These are phyloP conservation scores for Lasioglossum lativentre DNA, from an alignment of 2,888 invertebrate species.

Conservation along the genomic window DNA sequence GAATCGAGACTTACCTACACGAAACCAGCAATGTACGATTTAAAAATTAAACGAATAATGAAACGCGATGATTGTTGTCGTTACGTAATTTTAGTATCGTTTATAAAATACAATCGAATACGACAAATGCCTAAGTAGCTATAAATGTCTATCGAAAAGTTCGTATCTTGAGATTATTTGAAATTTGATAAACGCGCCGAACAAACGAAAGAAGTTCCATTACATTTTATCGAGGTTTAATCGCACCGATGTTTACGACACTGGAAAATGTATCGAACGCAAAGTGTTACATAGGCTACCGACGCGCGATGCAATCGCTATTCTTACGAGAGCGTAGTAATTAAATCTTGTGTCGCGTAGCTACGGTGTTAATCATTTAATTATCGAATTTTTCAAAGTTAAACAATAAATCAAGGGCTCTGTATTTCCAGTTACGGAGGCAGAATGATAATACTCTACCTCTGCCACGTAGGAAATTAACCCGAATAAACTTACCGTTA, in stretches of 20 bases:
- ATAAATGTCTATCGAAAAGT: too few species aligned
- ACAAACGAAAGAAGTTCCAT: background rate
- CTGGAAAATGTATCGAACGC: background rate
- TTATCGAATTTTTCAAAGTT: background rate
- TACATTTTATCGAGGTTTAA: background rate
- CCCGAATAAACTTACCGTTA: constrained; percentile 1
- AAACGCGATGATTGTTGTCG: background rate
- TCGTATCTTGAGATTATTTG: too few species aligned
- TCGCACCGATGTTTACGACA: background rate
- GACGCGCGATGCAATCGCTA: background rate
- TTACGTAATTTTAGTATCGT: background rate
- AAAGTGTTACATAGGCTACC: background rate
- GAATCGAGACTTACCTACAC: background rate
- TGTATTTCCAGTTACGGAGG: background rate
- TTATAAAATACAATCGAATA: too few species aligned
- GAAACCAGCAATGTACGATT: background rate
- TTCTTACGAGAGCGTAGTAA: background rate
- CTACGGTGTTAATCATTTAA: background rate
- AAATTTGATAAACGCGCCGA: background rate
- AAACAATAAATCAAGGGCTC: background rate
- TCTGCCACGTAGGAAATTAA: background rate
- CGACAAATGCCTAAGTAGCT: too few species aligned
- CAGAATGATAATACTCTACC: background rate
- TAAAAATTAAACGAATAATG: background rate
- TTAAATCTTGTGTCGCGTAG: background rate